Evolutionary conservation across 2,113 vertebrate species (phyloP).

Genomic region (Actenoides hombroni): DNA sequence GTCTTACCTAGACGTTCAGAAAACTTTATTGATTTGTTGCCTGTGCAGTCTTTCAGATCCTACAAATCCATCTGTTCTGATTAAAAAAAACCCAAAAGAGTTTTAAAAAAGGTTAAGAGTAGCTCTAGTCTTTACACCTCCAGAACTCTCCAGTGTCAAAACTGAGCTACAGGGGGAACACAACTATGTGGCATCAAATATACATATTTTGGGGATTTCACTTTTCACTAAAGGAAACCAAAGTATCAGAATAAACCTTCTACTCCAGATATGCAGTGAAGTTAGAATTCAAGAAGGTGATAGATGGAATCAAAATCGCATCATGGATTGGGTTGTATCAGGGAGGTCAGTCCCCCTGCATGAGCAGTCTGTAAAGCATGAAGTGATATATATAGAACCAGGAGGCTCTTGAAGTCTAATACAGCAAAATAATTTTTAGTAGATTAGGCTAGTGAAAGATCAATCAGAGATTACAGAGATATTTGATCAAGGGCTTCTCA

Average conservation of each 20-base stretch:
- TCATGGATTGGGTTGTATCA: background rate
- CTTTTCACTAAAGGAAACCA: background rate
- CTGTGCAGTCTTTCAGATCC: background rate
- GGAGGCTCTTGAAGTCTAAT: background rate
- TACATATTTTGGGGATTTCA: fast-evolving
- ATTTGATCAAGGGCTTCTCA: conserved; percentile 30
- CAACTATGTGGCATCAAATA: background rate
- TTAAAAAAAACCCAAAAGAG: background rate
- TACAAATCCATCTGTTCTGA: background rate
- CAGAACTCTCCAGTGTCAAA: background rate
- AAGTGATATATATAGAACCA: background rate
- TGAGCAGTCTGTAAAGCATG: background rate
- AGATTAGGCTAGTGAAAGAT: background rate
- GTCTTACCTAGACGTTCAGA: background rate
- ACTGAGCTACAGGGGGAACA: background rate
- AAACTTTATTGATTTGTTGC: background rate
- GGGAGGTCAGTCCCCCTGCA: background rate
- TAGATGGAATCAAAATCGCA: background rate
- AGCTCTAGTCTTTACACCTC: background rate
- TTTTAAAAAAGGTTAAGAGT: background rate
- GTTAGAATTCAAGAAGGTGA: background rate
- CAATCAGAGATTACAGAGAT: background rate
- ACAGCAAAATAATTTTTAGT: background rate
- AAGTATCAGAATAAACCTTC: background rate
- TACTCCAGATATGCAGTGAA: background rate